Evolutionary conservation across 2,113 vertebrate genomes (phyloP), one percentile per base, ranked within the genome.

Genomic region (Cottus gobio): DNA sequence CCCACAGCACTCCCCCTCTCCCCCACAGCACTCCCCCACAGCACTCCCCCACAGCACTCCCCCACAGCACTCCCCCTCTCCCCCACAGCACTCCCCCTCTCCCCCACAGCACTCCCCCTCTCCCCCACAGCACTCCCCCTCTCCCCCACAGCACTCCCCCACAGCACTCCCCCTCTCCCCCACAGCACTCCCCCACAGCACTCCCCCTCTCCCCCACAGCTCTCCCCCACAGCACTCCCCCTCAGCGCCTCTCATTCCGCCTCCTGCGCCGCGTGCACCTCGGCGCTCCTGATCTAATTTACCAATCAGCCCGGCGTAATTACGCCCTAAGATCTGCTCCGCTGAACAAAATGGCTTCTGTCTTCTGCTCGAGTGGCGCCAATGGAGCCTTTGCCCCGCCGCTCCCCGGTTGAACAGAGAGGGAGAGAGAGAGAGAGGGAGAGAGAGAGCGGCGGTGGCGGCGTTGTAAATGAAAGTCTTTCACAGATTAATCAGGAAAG

Each of bases 281-380:
- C 71, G 28, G n/a, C 54, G 11, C 90, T 79, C 80, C 24, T 84
- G 79, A 91, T 91, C 77, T 94, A 90, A 94, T 93, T 93, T 92
- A 94, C 89, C 86, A 90, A 79, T 92, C 89, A 90, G 78, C 1
- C 80, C 81, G 82, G 72, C 60, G 75, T 90, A 60, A 84, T 87
- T 85, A 89, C 86, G 54, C 77, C 86, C 84, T 85, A 85, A 92
- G 91, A 92, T 90, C 77, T 91, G 88, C 87, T 80, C 81, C 56
- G 37, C 77, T 80, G 80, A 76, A 77, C 84, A 80, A 90, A 87
- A 89, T 89, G 88, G 56, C 82, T 80, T 82, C 75, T 82, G 75
- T 89, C 88, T 90, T 83, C 74, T 89, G 77, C 85, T 91, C 60
- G 18, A 80, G 78, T 75, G 85, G 70, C n/a, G 34, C 79, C 70